Evolutionary conservation across 2,113 vertebrate species (phyloP), one percentile per base, ranked within the genome.

Genomic region (Malurus melanocephalus): DNA sequence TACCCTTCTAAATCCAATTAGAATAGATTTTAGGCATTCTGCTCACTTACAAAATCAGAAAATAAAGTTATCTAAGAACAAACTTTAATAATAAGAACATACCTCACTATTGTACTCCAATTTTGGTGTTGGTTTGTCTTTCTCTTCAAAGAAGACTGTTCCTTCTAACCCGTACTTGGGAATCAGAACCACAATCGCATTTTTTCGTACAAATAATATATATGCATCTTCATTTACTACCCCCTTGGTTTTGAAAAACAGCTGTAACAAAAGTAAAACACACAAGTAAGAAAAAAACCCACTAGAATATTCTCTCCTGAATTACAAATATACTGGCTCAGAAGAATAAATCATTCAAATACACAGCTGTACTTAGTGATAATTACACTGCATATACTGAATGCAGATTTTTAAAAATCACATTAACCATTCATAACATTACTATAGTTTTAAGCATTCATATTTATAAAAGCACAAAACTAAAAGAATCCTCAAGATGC

Each of bases 111-210:
- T 97, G 95, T 98, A 99, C 82, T 89, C 75, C 60, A 99, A 96
- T 21, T 57, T 96, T 76, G 98, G 98, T 23, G 94, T 94, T 24
- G 95, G 94, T 95, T 98, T 99, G 94, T 97, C 97, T 94, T 98
- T 99, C 91, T 96, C 95, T 92, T 99, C 98, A 93, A 99, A 99
- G 95, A 99, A 99, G 26, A 99, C 99, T 0, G 98, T 99, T 76
- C 99, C 99, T 97, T 99, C 99, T 95, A 99, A 96, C 4, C 99
- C 99, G 72, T 98, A 99, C 94, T 98, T 99, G 10, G 99, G 98
- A 92, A 99, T 99, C 79, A 99, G 98, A 57, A 99, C 98, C 35
- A 99, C 99, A 94, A 99, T 97, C 5, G 99, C 99, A 83, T 99
- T 99, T 96, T 99, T 99, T 92, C 98, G 98, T 91, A 99, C 98